Base-by-base conservation (phyloP, 2,888 invertebrate genomes). In the Mesoligia furuncula region DNA sequence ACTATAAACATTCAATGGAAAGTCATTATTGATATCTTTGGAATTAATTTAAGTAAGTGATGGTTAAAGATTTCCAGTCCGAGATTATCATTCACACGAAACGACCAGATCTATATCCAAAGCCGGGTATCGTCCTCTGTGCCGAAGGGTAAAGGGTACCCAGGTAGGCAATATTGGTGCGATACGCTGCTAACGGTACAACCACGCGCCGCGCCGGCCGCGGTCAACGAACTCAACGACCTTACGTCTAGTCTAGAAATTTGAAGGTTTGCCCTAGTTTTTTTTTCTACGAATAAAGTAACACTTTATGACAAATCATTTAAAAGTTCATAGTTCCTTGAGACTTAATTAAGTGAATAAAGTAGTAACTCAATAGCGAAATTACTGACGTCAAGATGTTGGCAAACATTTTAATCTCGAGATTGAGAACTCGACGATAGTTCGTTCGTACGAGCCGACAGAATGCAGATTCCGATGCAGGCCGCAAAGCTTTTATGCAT, bases 211-310 rank as follows among this genome's bases (percentile, higher is more conserved):
- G 91, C 93, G 92, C 91, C 92, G 91, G 75, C 90, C 86, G 91
- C 95, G 97, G 95, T 95, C 94, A 95, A 94, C 93, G 96, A 96
- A 93, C 95, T 91, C 92, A 62, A 80, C 91, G 93, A 94, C 94
- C 93, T 94, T 94, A 93, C 91, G 89, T 90, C 90, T 91, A 91
- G 93, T 94, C 94, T 95, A 95, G 92, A 95, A 93, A 93, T 95
- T 94, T 92, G 94, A 95, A 92, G 94, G 93, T 93, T 91, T 92
- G 94, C 86, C 94, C 96, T 90, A 95, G 90, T 93, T 95, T 92
- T 79, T 92, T 89, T 88, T 80, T 72, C 9, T 45, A 36, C 64
- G 31, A 66, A 39, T 74, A 65, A 73, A 76, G 59, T 51, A 51
- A 48, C 48, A 69, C 20, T 48, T 70, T 73, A 57, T 65, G 66